phyloP scores from a whole-genome alignment of 2,888 invertebrate genomes.

The Theretra japonica region DNA sequence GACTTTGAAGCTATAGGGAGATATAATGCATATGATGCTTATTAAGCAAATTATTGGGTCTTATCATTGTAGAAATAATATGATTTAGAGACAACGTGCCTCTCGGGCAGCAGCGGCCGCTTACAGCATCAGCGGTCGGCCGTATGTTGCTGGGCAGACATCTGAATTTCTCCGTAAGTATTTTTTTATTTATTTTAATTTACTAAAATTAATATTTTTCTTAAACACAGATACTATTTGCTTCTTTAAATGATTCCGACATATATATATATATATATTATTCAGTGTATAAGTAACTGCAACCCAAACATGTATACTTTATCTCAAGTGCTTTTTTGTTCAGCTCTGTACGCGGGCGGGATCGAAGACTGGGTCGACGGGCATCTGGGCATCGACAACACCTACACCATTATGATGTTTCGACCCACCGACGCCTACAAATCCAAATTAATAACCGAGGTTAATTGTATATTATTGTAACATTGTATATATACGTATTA shows the following conservation, averaged over 20 bases:
- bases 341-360: slow-evolving; percentile 77
- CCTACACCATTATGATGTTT: slow-evolving; percentile 76
- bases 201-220: too few species aligned
- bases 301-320: not conserved
- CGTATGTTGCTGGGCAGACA: slow-evolving; percentile 74
- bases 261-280: too few species aligned
- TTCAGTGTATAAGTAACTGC: not conserved
- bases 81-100: slow-evolving; percentile 66
- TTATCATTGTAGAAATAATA: too few species aligned
- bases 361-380: slow-evolving; percentile 81
- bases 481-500: too few species aligned
- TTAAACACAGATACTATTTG: too few species aligned
- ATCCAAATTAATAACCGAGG: slow-evolving; percentile 66
- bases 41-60: too few species aligned
- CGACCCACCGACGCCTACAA: slow-evolving; percentile 66
- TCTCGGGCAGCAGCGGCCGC: slow-evolving; percentile 70
- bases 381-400: slow-evolving; percentile 76
- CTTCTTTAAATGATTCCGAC: too few species aligned
- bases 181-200: not conserved
- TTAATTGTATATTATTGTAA: slow-evolving; percentile 43
- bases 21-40: too few species aligned
- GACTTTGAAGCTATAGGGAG: too few species aligned
- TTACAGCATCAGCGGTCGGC: slow-evolving; percentile 66
- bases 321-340: slow-evolving; percentile 35
- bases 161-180: slow-evolving; percentile 75